Conservation (phyloP, 2,113 vertebrate species). For the Otis tarda region DNA sequence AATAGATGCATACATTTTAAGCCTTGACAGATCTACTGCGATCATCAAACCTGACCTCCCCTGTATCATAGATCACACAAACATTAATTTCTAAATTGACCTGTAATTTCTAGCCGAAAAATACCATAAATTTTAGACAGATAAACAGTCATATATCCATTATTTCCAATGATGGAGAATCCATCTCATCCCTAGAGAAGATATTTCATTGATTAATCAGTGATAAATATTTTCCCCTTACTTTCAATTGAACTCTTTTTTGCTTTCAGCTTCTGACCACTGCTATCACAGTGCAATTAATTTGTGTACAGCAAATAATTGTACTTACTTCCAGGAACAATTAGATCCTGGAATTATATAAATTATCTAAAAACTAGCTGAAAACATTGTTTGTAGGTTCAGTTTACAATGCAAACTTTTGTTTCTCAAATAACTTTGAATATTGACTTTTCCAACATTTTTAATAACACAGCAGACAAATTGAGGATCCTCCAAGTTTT, state of each 20-base stretch:
- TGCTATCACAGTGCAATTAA: neutral
- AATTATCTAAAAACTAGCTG: neutral
- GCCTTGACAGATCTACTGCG: neutral
- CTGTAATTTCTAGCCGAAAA: neutral
- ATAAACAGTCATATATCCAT: neutral
- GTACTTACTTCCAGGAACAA: neutral
- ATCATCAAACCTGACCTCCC: neutral
- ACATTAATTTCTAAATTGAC: neutral
- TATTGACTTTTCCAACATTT: neutral
- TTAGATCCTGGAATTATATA: neutral
- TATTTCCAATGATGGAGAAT: neutral
- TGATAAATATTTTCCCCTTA: neutral
- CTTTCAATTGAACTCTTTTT: neutral
- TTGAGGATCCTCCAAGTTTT: no score
- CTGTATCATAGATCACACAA: neutral
- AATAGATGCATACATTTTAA: neutral
- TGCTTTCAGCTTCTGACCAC: neutral
- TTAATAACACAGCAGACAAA: neutral
- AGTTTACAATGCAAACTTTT: neutral
- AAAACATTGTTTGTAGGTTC: neutral
- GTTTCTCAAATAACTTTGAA: neutral
- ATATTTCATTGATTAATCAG: neutral
- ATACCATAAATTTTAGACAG: neutral
- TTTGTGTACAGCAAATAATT: neutral
- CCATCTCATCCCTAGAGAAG: neutral